These are phyloP conservation scores for Drosophila sproati DNA, from an alignment of 1,140 invertebrate genomes.

Conservation along the genomic window DNA sequence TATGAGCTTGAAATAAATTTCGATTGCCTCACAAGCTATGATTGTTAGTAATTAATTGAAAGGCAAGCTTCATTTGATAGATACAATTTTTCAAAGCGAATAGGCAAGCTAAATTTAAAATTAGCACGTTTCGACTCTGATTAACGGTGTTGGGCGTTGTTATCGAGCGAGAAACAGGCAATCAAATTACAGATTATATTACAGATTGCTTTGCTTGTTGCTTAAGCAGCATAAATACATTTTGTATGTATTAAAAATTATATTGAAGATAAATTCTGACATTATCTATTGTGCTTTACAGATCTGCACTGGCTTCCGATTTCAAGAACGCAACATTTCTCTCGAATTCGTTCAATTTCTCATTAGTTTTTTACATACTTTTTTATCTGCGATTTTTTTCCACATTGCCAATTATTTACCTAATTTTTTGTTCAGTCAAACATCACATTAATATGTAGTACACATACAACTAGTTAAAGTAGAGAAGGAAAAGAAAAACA, in stretches of 20 bases:
- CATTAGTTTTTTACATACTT: background rate
- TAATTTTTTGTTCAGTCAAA: conserved; percentile 5
- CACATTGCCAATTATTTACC: conserved; percentile 30
- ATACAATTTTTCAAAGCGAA: background rate
- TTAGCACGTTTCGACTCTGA: background rate
- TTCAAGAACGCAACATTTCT: background rate
- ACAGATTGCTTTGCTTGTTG: background rate
- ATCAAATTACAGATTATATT: background rate
- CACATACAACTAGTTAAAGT: background rate
- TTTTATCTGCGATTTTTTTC: background rate
- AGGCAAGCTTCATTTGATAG: background rate
- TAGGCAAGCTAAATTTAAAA: background rate
- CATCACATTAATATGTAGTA: conserved; percentile 9
- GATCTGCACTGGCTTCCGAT: too few species aligned
- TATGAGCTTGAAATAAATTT: background rate
- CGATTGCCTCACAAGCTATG: background rate
- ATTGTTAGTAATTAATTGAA: background rate
- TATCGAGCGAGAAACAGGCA: background rate
- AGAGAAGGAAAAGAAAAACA: background rate
- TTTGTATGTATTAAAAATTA: too few species aligned
- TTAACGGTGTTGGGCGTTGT: background rate
- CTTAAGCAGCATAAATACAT: too few species aligned
- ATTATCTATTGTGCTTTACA: too few species aligned
- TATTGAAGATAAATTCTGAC: too few species aligned
- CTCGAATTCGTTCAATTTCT: background rate